Percentiles rank a stretch among this genome's conserved stretches.
Conservation (phyloP, 2,888 invertebrate species). For the Tipula unca region DNA sequence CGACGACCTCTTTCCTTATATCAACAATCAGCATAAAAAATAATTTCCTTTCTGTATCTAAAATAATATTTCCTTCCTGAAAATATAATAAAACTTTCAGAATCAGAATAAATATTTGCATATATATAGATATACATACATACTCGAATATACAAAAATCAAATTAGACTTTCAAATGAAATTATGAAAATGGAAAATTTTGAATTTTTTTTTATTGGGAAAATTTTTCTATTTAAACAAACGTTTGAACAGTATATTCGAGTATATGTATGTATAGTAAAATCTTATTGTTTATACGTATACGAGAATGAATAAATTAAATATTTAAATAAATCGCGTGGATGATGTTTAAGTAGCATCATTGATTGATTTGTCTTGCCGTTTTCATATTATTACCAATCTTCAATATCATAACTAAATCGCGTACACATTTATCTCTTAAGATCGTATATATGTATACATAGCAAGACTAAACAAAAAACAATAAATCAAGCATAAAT, state of each 20-base stretch:
- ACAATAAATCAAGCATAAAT: background rate
- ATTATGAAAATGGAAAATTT: background rate
- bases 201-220: background rate
- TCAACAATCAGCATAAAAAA: background rate
- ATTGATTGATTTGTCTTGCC: background rate
- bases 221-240: background rate
- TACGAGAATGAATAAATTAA: background rate
- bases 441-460: background rate
- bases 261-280: too few species aligned
- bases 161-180: constrained; percentile 14
- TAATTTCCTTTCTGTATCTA: background rate
- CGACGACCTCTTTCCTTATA: background rate
- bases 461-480: background rate
- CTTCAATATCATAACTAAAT: background rate
- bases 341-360: background rate
- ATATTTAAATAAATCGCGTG: background rate
- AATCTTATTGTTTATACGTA: background rate
- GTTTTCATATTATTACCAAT: background rate
- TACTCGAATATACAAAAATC: background rate
- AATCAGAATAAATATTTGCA: background rate
- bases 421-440: background rate
- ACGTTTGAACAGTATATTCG: background rate
- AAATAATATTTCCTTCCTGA: background rate
- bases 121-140: background rate
- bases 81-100: background rate